A percentile compares a stretch with the other conserved stretches of the same genome.
These are phyloP conservation scores for Xestia c-nigrum DNA, from an alignment of 2,888 invertebrate genomes.

Conservation along the genomic window DNA sequence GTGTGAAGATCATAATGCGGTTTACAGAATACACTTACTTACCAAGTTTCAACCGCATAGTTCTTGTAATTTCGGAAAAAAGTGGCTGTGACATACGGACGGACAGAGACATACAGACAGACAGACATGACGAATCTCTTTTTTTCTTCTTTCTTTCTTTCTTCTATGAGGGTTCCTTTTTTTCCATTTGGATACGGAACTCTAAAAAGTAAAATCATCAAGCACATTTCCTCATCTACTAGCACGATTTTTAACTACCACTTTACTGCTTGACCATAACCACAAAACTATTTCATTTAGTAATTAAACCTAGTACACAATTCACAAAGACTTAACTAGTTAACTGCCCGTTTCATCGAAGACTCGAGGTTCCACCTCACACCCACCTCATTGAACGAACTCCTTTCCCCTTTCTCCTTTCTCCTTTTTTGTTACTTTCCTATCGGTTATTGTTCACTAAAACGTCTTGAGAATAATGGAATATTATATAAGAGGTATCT, in stretches of 20 bases:
- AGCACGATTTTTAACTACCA: not conserved
- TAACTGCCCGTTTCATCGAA: conserved; percentile 7
- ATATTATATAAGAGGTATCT: conserved; percentile 48
- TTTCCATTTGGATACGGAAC: no score
- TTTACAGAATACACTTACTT: no score
- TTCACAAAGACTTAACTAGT: conserved; percentile 12
- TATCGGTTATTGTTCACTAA: conserved; percentile 67
- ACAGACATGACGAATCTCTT: no score
- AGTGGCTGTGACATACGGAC: no score
- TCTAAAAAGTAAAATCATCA: no score
- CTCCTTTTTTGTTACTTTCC: conserved; percentile 63
- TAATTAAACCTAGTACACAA: not conserved
- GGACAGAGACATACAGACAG: no score
- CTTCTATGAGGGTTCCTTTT: no score
- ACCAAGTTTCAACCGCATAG: no score
- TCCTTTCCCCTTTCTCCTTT: no score
- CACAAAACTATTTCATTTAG: not conserved
- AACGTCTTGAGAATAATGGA: conserved; percentile 60
- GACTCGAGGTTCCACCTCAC: conserved; percentile 8
- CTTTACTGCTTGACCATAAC: not conserved
- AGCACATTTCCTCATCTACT: not conserved
- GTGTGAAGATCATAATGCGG: no score
- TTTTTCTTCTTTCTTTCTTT: no score
- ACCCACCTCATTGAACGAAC: conserved; percentile 70
- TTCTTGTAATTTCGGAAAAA: no score